These are phyloP conservation scores for Hypanus sabinus DNA, from an alignment of 2,113 vertebrate genomes.

Conservation along the genomic window DNA sequence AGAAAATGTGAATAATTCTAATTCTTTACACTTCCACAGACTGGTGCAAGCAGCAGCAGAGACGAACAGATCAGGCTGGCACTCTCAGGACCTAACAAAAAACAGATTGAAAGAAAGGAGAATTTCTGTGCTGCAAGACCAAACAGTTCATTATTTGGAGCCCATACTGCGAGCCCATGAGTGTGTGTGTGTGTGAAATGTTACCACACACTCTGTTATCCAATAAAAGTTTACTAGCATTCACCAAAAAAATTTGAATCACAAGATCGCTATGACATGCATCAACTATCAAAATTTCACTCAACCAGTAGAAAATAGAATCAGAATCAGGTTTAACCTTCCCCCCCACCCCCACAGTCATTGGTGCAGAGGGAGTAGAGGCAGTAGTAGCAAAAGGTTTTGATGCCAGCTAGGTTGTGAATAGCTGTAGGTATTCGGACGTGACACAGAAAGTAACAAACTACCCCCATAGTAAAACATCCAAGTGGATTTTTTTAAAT, in stretches of 20 bases:
- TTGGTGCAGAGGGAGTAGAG: too few relatives aligned
- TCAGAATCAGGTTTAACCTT: too few relatives aligned
- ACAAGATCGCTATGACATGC: background rate
- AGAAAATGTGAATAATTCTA: constrained; percentile 27
- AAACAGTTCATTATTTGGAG: background rate
- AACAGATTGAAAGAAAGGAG: background rate
- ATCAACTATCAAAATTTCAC: background rate
- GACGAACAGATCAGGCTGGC: background rate
- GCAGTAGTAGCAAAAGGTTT: background rate
- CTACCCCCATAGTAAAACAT: background rate
- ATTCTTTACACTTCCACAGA: constrained; percentile 9
- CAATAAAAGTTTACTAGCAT: background rate
- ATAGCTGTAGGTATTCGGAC: background rate
- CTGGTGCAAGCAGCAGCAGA: background rate
- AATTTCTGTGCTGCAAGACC: background rate
- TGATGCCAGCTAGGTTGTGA: background rate
- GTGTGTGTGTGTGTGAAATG: background rate
- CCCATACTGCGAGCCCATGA: background rate
- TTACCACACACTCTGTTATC: background rate
- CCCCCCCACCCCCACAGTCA: too few relatives aligned
- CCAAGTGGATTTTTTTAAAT: background rate
- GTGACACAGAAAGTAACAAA: background rate
- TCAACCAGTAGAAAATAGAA: background rate
- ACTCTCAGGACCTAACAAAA: background rate
- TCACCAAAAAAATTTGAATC: background rate